Percentiles rank a stretch among this genome's conserved stretches.
Conservation (phyloP, 2,113 vertebrate species). For the Hippocampus guttulatus region DNA sequence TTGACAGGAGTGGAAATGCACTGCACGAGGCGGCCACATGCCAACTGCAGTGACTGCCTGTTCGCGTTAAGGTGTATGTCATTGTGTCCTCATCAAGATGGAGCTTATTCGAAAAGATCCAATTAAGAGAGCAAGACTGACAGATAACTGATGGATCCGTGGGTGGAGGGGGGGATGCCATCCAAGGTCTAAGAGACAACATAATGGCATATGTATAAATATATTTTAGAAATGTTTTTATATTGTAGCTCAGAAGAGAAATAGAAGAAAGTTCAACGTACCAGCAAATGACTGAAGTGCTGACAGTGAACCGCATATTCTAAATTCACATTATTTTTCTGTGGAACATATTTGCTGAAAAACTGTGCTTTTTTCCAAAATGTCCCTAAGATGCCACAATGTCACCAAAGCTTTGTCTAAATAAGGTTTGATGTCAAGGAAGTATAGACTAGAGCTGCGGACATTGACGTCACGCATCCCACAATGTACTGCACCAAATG, state of each 20-base stretch:
- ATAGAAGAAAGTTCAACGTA: no score
- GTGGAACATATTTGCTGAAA: background rate
- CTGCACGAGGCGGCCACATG: constrained; percentile 20
- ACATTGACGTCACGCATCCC: no score
- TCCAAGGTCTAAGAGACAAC: constrained; percentile 19
- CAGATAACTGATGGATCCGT: constrained; percentile 25
- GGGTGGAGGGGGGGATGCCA: constrained; percentile 31
- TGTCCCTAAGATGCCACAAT: no score
- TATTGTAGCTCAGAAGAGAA: no score
- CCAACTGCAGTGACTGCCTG: constrained; percentile 60
- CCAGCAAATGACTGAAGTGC: no score
- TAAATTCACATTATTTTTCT: background rate
- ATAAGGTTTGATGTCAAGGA: no score
- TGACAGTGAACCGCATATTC: no score
- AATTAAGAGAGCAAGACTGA: constrained; percentile 1
- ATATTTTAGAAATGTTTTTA: background rate
- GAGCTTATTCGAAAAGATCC: background rate
- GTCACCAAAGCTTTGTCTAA: no score
- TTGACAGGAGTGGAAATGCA: constrained; percentile 56
- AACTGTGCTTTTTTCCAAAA: no score
- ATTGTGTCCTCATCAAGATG: constrained; percentile 6
- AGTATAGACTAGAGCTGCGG: no score
- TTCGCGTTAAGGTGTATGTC: background rate
- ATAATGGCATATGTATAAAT: no score
- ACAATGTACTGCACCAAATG: no score